Conservation (phyloP, 2,888 invertebrate species). For the Eristalis pertinax region DNA sequence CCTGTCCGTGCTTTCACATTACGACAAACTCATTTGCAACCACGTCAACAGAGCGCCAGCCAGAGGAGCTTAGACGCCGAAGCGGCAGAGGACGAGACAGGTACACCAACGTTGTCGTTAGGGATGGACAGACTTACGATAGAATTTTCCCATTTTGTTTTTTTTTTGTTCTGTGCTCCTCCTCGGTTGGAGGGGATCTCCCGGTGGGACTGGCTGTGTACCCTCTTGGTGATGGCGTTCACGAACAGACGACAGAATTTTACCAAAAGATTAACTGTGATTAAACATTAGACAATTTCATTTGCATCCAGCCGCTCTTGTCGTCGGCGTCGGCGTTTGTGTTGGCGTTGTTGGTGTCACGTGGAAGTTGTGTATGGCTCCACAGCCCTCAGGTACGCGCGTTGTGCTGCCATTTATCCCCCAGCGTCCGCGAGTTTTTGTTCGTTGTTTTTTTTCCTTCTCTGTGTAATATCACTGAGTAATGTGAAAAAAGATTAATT, state of each 20-base stretch:
- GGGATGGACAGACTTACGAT: constrained; percentile 12
- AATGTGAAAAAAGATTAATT: constrained; percentile 48
- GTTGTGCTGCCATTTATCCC: not conserved
- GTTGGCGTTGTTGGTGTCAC: constrained; percentile 1
- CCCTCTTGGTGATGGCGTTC: constrained; percentile 6
- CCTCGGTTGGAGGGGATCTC: not conserved
- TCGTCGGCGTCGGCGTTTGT: not conserved
- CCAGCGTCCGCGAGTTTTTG: not conserved
- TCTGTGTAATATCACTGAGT: constrained; percentile 42
- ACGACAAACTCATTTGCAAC: constrained; percentile 32
- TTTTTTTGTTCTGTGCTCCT: not conserved
- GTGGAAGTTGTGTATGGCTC: not conserved
- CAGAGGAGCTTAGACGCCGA: constrained; percentile 9
- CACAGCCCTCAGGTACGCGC: constrained; percentile 11
- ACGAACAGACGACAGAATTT: constrained; percentile 41
- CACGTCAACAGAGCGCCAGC: constrained; percentile 30
- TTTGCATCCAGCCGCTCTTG: constrained; percentile 33
- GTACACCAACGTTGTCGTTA: not conserved
- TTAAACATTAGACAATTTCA: constrained; percentile 55
- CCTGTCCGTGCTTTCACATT: not conserved
- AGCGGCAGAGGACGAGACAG: constrained; percentile 10
- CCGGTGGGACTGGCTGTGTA: not conserved
- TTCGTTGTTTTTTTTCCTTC: too few relatives aligned
- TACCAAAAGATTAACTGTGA: constrained; percentile 45
- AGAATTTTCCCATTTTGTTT: constrained; percentile 1